Evolutionary conservation across 2,797 vertebrate species (phyloP).

Genomic region (Argya squamiceps): DNA sequence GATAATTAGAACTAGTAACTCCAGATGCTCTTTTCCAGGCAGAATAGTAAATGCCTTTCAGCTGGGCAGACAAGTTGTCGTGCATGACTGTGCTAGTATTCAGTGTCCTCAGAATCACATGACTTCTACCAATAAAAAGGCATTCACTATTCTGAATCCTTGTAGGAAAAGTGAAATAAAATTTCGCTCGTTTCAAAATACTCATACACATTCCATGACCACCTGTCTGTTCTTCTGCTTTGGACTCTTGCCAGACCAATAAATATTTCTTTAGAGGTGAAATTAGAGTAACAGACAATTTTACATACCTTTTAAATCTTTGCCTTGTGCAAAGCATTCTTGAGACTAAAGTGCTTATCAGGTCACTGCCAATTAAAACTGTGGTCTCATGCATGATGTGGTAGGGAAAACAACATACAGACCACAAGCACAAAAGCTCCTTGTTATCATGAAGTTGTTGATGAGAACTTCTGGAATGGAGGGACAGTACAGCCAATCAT

Average conservation of each 20-base stretch:
- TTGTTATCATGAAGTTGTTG: not conserved
- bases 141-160: not conserved
- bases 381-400: not conserved
- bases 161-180: not conserved
- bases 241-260: not conserved
- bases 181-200: not conserved
- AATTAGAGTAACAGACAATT: not conserved
- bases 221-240: not conserved
- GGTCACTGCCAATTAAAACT: not conserved
- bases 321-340: not conserved
- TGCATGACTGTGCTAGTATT: not conserved
- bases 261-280: not conserved
- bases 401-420: not conserved
- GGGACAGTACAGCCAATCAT: not conserved
- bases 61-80: not conserved
- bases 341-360: not conserved
- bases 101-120: not conserved
- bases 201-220: not conserved
- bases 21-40: not conserved
- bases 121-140: not conserved
- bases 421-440: not conserved
- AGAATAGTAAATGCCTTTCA: not conserved
- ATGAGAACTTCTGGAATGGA: not conserved
- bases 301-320: not conserved
- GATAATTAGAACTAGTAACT: not conserved